Evolutionary conservation across 1,140 invertebrate genomes (phyloP).

Genomic region (Argopecten irradians): DNA sequence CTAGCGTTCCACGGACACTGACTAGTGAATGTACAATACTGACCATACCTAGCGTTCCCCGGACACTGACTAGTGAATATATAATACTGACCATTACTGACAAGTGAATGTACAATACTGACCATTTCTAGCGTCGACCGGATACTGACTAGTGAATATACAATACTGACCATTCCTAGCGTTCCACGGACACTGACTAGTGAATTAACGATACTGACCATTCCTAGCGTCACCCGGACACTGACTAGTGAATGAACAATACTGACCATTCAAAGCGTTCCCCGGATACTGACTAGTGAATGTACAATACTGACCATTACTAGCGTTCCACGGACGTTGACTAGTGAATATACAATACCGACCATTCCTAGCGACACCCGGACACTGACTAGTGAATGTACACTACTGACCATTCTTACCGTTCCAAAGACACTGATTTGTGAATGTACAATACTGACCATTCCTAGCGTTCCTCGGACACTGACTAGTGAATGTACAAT

Average conservation of each 20-base stretch:
- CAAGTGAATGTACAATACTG: background rate
- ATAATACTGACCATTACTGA: no score
- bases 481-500: background rate
- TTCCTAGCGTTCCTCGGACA: background rate
- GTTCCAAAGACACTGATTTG: background rate
- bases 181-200: no score
- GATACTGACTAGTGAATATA: background rate
- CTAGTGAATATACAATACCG: no score
- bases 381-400: background rate
- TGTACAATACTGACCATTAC: background rate
- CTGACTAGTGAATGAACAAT: no score
- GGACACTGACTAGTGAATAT: background rate
- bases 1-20: background rate
- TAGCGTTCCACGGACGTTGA: background rate
- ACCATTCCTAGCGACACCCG: no score
- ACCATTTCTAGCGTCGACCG: background rate
- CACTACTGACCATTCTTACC: background rate
- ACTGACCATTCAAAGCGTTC: no score
- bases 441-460: background rate
- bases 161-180: no score
- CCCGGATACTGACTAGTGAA: background rate
- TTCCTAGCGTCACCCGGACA: background rate
- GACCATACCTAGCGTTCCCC: background rate
- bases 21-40: background rate
- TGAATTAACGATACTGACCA: background rate